These are phyloP conservation scores for Hippocampus barbouri DNA, from an alignment of 2,113 vertebrate genomes.

Conservation along the genomic window DNA sequence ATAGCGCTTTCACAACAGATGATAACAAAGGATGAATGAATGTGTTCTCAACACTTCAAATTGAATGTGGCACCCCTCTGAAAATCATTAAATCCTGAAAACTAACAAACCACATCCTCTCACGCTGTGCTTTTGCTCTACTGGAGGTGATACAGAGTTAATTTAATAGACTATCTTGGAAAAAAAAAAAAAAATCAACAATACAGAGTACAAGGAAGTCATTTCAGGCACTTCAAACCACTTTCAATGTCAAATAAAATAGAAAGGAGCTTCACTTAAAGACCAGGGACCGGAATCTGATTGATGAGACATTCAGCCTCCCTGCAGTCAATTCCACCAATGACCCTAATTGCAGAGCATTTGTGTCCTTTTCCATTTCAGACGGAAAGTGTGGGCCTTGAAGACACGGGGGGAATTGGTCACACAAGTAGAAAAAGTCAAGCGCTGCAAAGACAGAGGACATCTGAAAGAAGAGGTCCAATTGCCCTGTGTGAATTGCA, in stretches of 20 bases:
- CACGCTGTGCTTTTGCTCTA: background rate
- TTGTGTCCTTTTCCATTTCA: conserved; percentile 34
- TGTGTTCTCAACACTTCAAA: background rate
- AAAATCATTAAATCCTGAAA: background rate
- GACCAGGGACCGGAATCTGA: background rate
- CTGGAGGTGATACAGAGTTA: conserved; percentile 1
- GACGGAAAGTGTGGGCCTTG: conserved; percentile 15
- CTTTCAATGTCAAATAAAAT: background rate
- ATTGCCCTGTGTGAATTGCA: conserved; percentile 42
- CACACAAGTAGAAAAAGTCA: conserved; percentile 11
- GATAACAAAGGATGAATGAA: no score
- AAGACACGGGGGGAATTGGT: background rate
- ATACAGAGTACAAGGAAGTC: background rate
- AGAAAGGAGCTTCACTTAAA: background rate
- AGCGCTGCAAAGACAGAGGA: conserved; percentile 5
- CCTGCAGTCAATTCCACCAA: background rate
- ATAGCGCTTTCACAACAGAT: no score
- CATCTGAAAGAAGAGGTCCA: conserved; percentile 17
- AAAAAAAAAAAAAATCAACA: conserved; percentile 11
- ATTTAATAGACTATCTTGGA: conserved; percentile 8
- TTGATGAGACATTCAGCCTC: background rate
- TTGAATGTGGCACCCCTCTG: no score
- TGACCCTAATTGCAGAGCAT: background rate
- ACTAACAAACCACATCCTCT: background rate
- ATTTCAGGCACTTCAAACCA: conserved; percentile 15